Conservation (phyloP, 2,888 invertebrate species). For the Mesoligia furuncula region DNA sequence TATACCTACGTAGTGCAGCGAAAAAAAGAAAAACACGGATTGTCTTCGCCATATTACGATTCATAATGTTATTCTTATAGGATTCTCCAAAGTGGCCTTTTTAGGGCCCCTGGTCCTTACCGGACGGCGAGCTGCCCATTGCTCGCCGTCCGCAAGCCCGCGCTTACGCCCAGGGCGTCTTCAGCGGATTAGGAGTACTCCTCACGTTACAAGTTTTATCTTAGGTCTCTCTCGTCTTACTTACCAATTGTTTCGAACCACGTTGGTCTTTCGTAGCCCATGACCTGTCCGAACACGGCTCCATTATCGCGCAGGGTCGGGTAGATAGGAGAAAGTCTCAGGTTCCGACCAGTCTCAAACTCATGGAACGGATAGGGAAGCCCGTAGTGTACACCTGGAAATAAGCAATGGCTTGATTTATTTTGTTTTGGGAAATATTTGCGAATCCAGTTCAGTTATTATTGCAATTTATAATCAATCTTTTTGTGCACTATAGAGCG, state of each 20-base stretch:
- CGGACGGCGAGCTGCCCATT: too few species aligned
- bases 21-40: too few species aligned
- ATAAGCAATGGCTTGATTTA: not conserved
- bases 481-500: too few species aligned
- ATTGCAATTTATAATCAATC: not conserved
- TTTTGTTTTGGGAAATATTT: not conserved
- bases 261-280: slow-evolving; percentile 99
- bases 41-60: too few species aligned
- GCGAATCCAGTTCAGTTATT: not conserved
- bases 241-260: slow-evolving; percentile 94
- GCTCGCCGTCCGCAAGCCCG: too few species aligned
- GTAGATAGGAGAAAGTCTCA: slow-evolving; percentile 98
- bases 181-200: too few species aligned
- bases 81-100: too few species aligned
- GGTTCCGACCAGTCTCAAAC: slow-evolving; percentile 96
- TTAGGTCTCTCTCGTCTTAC: slow-evolving; percentile 26
- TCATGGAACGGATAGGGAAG: slow-evolving; percentile 96
- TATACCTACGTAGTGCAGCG: too few species aligned
- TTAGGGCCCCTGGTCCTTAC: too few species aligned
- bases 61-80: too few species aligned
- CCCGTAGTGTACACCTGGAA: slow-evolving; percentile 93
- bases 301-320: slow-evolving; percentile 97
- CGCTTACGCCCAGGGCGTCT: too few species aligned
- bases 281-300: slow-evolving; percentile 98
- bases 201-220: not conserved